Evolutionary conservation across 2,888 invertebrate genomes (phyloP).

Genomic region (Drosophila mercatorum): DNA sequence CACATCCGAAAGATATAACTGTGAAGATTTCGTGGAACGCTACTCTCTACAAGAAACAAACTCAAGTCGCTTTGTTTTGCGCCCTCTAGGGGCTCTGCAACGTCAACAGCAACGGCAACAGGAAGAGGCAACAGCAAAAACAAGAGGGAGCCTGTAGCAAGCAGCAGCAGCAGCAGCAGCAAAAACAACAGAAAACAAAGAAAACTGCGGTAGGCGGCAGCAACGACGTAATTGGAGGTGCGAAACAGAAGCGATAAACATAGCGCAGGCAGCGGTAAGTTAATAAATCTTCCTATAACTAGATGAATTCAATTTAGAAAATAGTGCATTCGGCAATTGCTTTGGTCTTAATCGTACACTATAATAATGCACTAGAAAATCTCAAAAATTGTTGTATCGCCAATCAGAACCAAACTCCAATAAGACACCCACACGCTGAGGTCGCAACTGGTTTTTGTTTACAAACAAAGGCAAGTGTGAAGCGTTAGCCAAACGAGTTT

Average conservation of each 20-base stretch:
- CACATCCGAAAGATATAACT: constrained; percentile 9
- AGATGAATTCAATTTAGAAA: constrained; percentile 6
- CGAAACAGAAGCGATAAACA: constrained; percentile 37
- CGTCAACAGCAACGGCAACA: neutral
- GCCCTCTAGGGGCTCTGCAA: constrained; percentile 30
- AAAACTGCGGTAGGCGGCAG: constrained; percentile 2
- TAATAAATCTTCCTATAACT: neutral
- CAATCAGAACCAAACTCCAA: constrained; percentile 10
- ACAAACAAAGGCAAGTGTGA: constrained; percentile 68
- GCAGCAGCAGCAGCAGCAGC: neutral
- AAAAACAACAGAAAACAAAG: neutral
- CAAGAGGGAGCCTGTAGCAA: neutral
- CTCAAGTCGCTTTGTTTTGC: constrained; percentile 44
- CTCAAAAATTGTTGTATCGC: neutral
- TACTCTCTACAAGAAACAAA: constrained; percentile 28
- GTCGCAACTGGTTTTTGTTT: constrained; percentile 73
- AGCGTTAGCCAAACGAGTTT: constrained; percentile 44
- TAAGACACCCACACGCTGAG: constrained; percentile 35
- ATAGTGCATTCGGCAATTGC: constrained; percentile 1
- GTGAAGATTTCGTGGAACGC: constrained; percentile 17
- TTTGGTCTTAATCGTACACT: neutral
- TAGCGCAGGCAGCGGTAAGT: constrained; percentile 77
- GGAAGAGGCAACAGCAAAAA: neutral
- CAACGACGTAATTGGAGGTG: constrained; percentile 12
- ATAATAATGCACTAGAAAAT: constrained; percentile 5